Conservation (phyloP, 2,888 invertebrate genomes). For the Mimas tiliae region DNA sequence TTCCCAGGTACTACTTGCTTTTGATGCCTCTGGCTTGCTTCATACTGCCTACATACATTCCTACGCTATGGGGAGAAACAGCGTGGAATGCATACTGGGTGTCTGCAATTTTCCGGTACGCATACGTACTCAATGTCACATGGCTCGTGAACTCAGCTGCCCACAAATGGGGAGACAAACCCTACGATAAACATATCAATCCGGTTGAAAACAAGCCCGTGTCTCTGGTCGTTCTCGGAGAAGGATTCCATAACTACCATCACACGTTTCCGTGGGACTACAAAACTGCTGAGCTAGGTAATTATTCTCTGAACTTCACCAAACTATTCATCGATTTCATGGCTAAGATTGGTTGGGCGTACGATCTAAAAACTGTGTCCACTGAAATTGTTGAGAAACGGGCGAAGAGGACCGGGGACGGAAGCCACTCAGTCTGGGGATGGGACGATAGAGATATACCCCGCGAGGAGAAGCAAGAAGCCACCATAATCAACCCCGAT, state of each 20-base stretch:
- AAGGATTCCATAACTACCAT: conserved; percentile 95
- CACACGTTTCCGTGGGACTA: conserved; percentile 95
- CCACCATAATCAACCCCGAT: conserved; percentile 46
- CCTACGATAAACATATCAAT: conserved; percentile 90
- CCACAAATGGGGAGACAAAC: conserved; percentile 90
- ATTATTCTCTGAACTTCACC: conserved; percentile 88
- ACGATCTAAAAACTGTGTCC: conserved; percentile 93
- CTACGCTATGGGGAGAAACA: conserved; percentile 91
- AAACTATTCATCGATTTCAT: conserved; percentile 91
- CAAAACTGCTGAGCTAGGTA: conserved; percentile 91
- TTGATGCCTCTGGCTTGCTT: conserved; percentile 91
- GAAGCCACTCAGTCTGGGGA: conserved; percentile 90
- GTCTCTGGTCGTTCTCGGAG: conserved; percentile 87
- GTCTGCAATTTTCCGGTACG: conserved; percentile 90
- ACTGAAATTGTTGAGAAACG: conserved; percentile 88
- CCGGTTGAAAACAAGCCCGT: conserved; percentile 89
- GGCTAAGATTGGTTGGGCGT: conserved; percentile 93
- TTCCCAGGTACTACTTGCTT: conserved; percentile 87
- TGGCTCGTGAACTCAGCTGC: conserved; percentile 96
- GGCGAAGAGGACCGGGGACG: conserved; percentile 90
- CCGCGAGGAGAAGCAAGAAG: conserved; percentile 49
- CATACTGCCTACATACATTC: conserved; percentile 89
- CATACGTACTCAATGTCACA: conserved; percentile 91
- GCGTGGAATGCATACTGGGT: conserved; percentile 87
- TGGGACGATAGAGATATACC: conserved; percentile 86